phyloP scores from a whole-genome alignment of 1,140 invertebrate species.

The Leptopilina clavipes region DNA sequence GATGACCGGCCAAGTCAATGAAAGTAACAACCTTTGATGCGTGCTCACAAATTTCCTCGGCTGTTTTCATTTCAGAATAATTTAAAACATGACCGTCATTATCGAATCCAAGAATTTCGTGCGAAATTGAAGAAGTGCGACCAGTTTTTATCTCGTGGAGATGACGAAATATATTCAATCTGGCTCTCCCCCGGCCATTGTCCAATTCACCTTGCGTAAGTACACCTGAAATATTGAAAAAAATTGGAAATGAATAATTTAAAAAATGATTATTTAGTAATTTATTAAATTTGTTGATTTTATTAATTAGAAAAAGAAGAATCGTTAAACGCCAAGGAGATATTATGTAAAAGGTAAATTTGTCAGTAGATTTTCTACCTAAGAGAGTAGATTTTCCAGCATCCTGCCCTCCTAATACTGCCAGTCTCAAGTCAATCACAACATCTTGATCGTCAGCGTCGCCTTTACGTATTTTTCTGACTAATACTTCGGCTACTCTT shows the following conservation, averaged over 20 bases:
- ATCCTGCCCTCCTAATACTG: constrained; percentile 94
- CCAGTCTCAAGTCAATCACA: constrained; percentile 89
- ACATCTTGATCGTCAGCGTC: constrained; percentile 91
- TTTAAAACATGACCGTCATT: constrained; percentile 81
- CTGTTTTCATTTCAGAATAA: constrained; percentile 91
- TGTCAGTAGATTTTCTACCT: constrained; percentile 55
- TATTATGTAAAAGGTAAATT: not conserved
- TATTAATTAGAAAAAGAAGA: no score
- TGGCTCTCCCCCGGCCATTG: constrained; percentile 94
- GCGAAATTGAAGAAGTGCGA: constrained; percentile 95
- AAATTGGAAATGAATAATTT: not conserved
- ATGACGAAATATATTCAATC: constrained; percentile 96
- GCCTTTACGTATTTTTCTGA: constrained; percentile 87
- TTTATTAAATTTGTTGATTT: no score
- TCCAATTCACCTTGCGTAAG: constrained; percentile 96
- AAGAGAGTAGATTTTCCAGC: constrained; percentile 95
- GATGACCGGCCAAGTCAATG: constrained; percentile 96
- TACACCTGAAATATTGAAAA: constrained; percentile 80
- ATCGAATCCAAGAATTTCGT: constrained; percentile 97
- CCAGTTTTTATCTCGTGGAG: constrained; percentile 97
- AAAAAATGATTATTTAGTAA: no score
- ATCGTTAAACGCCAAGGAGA: no score
- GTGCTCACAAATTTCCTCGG: constrained; percentile 95
- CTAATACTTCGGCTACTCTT: constrained; percentile 89
- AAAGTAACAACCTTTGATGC: constrained; percentile 95